Conservation (phyloP, 2,797 vertebrate genomes). For the Spea hammondii region DNA sequence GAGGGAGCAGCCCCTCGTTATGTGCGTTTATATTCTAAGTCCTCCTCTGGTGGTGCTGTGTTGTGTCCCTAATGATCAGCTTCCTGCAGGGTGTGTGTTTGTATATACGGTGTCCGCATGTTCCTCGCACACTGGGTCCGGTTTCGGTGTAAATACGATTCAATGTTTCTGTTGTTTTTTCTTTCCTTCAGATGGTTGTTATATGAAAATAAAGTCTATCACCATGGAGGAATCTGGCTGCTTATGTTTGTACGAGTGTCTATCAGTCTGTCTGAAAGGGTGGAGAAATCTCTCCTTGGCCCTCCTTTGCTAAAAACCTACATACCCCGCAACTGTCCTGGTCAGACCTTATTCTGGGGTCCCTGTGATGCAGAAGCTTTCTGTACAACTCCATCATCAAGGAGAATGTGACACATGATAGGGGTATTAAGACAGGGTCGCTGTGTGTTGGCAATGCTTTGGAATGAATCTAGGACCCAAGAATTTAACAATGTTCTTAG, state of each 20-base stretch:
- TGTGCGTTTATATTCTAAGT: constrained; percentile 36
- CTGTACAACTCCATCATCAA: too few relatives aligned
- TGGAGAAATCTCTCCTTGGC: too few relatives aligned
- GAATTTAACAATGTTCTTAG: too few relatives aligned
- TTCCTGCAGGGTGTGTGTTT: constrained; percentile 89
- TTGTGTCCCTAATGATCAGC: constrained; percentile 68
- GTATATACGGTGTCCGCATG: constrained; percentile 99
- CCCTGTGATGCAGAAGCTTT: too few relatives aligned
- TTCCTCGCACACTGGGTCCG: constrained; percentile 76
- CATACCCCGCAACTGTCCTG: too few relatives aligned
- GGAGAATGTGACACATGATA: too few relatives aligned
- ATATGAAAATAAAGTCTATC: constrained; percentile 95
- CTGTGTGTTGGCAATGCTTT: too few relatives aligned
- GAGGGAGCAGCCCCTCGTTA: constrained; percentile 27
- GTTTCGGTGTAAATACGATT: constrained; percentile 91
- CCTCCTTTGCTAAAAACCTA: too few relatives aligned
- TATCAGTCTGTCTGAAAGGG: too few relatives aligned
- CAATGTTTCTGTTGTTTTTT: constrained; percentile 67
- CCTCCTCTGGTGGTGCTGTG: constrained; percentile 46
- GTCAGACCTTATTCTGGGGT: too few relatives aligned
- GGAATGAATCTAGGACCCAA: too few relatives aligned
- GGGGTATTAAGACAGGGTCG: too few relatives aligned
- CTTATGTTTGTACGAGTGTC: not conserved
- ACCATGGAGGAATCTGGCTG: constrained; percentile 60
- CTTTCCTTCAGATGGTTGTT: constrained; percentile 80